Evolutionary conservation across 2,113 vertebrate genomes (phyloP).

Genomic region (Engraulis encrasicolus): DNA sequence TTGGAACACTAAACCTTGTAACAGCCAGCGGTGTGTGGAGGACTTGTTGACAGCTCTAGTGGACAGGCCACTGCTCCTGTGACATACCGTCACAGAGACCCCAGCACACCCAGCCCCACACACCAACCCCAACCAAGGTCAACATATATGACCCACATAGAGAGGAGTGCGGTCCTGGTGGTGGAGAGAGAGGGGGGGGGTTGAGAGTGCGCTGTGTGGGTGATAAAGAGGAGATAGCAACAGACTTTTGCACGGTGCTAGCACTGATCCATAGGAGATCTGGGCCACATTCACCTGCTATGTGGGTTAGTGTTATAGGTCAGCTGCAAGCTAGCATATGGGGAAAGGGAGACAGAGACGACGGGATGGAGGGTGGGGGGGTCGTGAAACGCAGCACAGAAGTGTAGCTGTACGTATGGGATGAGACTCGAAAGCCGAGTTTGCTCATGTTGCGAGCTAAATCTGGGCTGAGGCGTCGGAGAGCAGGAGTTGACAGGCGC

Average conservation of each 20-base stretch:
- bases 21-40: neutral
- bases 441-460: neutral
- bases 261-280: neutral
- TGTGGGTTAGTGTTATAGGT: neutral
- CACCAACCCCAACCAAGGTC: too few relatives aligned
- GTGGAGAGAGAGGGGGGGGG: too few relatives aligned
- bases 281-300: neutral
- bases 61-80: slow-evolving; percentile 8
- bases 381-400: neutral
- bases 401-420: neutral
- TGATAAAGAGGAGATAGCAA: neutral
- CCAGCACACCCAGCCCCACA: too few relatives aligned
- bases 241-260: neutral
- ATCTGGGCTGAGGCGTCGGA: neutral
- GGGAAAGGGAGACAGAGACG: neutral
- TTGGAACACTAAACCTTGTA: neutral
- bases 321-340: neutral
- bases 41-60: neutral
- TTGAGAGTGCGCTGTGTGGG: neutral
- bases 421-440: neutral
- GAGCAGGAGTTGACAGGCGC: neutral
- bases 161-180: neutral
- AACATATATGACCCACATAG: neutral
- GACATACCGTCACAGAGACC: neutral
- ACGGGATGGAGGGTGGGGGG: neutral